Evolutionary conservation across 2,113 vertebrate species (phyloP).

Genomic region (Pica pica): DNA sequence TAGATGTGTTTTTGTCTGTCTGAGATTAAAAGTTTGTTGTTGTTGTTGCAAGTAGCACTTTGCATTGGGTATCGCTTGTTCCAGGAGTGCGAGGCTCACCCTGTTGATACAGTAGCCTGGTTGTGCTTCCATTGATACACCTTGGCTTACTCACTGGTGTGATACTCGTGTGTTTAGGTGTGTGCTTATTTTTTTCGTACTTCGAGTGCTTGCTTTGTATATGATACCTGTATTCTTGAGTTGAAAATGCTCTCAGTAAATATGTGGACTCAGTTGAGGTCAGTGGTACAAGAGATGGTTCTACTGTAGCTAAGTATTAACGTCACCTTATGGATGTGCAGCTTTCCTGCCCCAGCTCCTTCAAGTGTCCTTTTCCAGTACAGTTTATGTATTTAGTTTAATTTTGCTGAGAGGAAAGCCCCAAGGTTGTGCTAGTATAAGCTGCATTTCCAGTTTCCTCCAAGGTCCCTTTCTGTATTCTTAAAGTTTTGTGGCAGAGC

Average conservation of each 20-base stretch:
- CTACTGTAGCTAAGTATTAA: neutral
- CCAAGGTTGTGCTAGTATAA: neutral
- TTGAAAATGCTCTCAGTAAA: neutral
- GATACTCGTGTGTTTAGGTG: rapidly evolving
- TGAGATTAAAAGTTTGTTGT: neutral
- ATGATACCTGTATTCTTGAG: neutral
- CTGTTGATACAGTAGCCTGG: rapidly evolving
- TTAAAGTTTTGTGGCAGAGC: neutral
- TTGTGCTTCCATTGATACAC: neutral
- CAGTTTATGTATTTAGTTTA: neutral
- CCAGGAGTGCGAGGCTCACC: neutral
- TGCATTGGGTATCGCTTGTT: rapidly evolving
- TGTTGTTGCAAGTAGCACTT: neutral
- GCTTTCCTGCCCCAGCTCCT: neutral
- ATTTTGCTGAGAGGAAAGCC: neutral
- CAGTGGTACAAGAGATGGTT: neutral
- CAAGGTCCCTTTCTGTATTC: neutral
- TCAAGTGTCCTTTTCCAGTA: neutral
- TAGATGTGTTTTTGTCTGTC: neutral
- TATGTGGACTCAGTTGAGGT: neutral
- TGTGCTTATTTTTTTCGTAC: neutral
- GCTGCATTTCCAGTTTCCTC: neutral
- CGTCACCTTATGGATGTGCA: rapidly evolving
- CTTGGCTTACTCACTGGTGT: neutral
- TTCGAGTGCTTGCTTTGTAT: rapidly evolving